phyloP scores from a whole-genome alignment of 53 echinoderm and acorn worm species.

The Echinarachnius parma region DNA sequence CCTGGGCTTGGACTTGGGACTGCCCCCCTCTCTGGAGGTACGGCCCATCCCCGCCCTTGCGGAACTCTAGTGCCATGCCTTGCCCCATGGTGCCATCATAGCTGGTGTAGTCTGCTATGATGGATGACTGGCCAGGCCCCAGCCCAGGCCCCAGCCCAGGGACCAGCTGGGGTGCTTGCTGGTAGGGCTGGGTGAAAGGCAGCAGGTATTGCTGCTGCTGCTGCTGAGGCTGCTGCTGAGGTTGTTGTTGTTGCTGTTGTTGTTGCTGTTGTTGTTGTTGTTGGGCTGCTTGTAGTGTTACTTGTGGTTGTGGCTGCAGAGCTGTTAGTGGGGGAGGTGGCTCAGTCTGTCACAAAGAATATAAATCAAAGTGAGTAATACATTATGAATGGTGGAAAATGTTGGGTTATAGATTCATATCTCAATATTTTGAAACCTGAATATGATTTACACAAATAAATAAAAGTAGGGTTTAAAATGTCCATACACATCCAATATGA shows the following conservation, averaged over 20 bases:
- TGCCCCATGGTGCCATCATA: constrained; percentile 57
- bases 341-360: constrained; percentile 11
- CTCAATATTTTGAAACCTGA: no score
- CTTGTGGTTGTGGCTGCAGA: constrained; percentile 27
- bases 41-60: constrained; percentile 66
- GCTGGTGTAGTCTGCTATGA: constrained; percentile 35
- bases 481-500: no score
- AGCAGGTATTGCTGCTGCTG: constrained; percentile 8
- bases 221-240: neutral
- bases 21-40: constrained; percentile 27
- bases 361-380: neutral
- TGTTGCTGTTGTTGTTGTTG: constrained; percentile 1
- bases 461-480: no score
- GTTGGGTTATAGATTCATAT: no score
- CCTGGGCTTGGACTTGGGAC: no score
- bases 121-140: neutral
- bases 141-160: no score
- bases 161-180: constrained; percentile 18
- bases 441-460: no score
- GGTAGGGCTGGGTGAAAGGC: constrained; percentile 28
- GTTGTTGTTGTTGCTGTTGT: constrained; percentile 35
- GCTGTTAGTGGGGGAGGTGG: constrained; percentile 8
- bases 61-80: constrained; percentile 57
- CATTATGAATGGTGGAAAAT: no score
- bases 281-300: neutral